These are phyloP conservation scores for Miltochrista miniata DNA, from an alignment of 2,888 invertebrate species.

Conservation along the genomic window DNA sequence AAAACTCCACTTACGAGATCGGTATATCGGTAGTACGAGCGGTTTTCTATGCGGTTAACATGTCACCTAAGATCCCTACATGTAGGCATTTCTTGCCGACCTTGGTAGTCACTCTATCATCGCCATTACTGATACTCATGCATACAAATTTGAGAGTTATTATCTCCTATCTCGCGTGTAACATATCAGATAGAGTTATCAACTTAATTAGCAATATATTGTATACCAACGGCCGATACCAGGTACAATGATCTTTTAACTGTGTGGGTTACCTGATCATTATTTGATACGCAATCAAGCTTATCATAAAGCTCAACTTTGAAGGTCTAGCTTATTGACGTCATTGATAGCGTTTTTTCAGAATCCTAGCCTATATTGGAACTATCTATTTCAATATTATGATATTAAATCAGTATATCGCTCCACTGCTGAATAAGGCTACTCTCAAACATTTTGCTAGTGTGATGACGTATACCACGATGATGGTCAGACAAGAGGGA, in stretches of 20 bases:
- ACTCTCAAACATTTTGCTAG: too few species aligned
- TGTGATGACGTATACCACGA: too few species aligned
- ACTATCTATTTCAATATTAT: too few species aligned
- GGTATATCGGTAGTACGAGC: too few species aligned
- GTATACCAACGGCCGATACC: background rate
- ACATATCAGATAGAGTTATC: background rate
- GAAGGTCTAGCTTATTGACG: background rate
- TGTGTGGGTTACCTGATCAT: background rate
- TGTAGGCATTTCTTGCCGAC: too few species aligned
- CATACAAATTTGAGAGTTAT: background rate
- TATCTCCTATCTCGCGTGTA: conserved; percentile 1
- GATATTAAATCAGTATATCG: too few species aligned
- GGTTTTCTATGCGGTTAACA: too few species aligned
- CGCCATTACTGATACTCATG: background rate
- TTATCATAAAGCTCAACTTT: background rate
- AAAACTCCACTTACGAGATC: too few species aligned
- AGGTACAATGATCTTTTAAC: background rate
- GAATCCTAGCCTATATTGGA: too few species aligned
- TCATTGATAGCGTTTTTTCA: background rate
- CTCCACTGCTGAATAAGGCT: too few species aligned
- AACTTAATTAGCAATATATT: conserved; percentile 2
- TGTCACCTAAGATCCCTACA: too few species aligned
- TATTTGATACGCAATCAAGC: background rate
- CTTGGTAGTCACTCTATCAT: background rate
- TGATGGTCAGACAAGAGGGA: too few species aligned